A percentile compares a stretch with the other conserved stretches of the same genome.
Evolutionary conservation across 2,888 invertebrate species (phyloP).

Genomic region (Fragum fragum): DNA sequence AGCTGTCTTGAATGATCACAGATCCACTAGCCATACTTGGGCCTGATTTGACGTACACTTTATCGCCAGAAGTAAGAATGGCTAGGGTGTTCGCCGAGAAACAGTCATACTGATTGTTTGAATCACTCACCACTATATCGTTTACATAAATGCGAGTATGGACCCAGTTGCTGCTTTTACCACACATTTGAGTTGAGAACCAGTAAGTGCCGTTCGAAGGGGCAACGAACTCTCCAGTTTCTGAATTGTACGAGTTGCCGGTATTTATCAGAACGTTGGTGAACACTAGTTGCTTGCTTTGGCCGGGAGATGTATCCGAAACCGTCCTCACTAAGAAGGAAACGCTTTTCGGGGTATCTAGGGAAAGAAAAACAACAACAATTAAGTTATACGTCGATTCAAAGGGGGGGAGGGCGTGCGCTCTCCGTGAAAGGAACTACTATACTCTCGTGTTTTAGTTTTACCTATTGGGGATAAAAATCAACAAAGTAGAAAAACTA

Average conservation of each 20-base stretch:
- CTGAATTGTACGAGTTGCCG: not conserved
- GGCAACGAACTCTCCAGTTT: not conserved
- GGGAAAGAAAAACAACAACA: too few relatives aligned
- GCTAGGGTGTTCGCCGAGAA: not conserved
- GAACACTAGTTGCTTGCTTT: constrained; percentile 2
- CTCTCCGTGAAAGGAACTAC: too few relatives aligned
- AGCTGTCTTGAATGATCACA: not conserved
- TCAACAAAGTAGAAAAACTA: too few relatives aligned
- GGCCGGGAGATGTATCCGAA: not conserved
- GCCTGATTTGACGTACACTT: not conserved
- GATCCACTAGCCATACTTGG: not conserved
- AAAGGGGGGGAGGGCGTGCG: too few relatives aligned
- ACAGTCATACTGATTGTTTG: not conserved
- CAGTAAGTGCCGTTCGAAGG: not conserved
- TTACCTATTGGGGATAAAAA: too few relatives aligned
- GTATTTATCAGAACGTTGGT: not conserved
- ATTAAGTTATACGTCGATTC: too few relatives aligned
- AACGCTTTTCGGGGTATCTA: too few relatives aligned
- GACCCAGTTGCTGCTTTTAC: not conserved
- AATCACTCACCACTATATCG: not conserved
- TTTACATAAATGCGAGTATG: not conserved
- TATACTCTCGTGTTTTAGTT: too few relatives aligned
- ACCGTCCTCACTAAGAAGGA: not conserved
- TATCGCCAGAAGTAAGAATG: not conserved
- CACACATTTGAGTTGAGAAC: not conserved